Base-by-base conservation (phyloP, 1,140 invertebrate species). In the Zeugodacus cucurbitae region DNA sequence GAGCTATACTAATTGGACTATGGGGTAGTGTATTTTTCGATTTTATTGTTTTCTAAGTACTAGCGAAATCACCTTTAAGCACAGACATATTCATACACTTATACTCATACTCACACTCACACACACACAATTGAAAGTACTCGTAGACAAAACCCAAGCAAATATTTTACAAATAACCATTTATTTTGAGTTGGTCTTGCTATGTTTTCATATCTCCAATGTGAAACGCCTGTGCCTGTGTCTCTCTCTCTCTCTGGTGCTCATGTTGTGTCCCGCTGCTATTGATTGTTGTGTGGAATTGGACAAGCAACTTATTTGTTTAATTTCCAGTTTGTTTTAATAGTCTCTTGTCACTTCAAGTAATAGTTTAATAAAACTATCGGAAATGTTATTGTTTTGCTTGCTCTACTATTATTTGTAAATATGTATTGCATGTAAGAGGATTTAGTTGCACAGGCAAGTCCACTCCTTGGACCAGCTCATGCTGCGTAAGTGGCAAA, bases 271-370 rank as follows among this genome's bases (percentile, higher is more conserved):
- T 1, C 48, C 10, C 11, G 44, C 44, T 48, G 48, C 48, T 17
- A 59, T 59, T 59, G 64, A 17, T 14, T 34, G 64, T 67, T 67
- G 32, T 67, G 26, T 32, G 8, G 44, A 8, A 82, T 10, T 62
- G 74, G 74, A 82, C 41, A 82, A 48, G 74, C 48, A 41, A 48
- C 41, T 26, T 82, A 82, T 82, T 54, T 82, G 74, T 82, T 82
- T 82, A 82, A 82, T 82, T 82, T 74, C 67, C 67, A 74, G 3
- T 74, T 74, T 74, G 34, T 74, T 74, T 74, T 74, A 74, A 74
- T 82, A 82, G 74, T 82, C 29, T 82, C 74, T 48, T 44, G 74
- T 82, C 74, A 74, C 74, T 48, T 48, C 3, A 37, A 82, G 74
- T 48, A 82, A 82, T 48, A 82, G 48, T 48, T 82, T 82, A 82